phyloP scores from a whole-genome alignment of 2,797 vertebrate genomes.

The Eospalax fontanierii region DNA sequence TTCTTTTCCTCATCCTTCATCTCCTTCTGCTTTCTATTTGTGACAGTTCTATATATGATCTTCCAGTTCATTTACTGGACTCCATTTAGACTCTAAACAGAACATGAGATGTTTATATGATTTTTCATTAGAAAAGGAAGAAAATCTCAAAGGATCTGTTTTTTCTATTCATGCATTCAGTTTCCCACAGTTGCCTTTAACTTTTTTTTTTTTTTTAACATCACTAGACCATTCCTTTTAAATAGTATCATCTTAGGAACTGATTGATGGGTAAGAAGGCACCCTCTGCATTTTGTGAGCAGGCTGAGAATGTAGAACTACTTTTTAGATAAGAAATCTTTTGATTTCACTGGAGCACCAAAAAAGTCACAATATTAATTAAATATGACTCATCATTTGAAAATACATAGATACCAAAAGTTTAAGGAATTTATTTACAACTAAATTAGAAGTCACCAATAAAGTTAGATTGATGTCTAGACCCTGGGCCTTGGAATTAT shows the following conservation, averaged over 20 bases:
- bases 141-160: slow-evolving; percentile 20
- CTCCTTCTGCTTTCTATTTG: neutral
- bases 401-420: neutral
- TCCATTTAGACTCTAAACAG: neutral
- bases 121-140: slow-evolving; percentile 15
- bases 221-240: neutral
- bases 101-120: neutral
- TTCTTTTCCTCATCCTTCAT: neutral
- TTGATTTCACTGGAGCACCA: neutral
- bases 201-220: neutral
- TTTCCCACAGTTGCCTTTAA: neutral
- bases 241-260: neutral
- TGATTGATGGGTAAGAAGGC: neutral
- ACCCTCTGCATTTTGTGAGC: neutral
- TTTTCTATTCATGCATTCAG: neutral
- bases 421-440: slow-evolving; percentile 13
- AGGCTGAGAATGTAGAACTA: slow-evolving; percentile 1
- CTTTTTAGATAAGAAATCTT: slow-evolving; percentile 2
- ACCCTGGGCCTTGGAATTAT: neutral
- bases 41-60: neutral
- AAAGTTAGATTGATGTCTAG: neutral
- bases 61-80: neutral
- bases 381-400: slow-evolving; percentile 3
- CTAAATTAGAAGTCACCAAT: neutral
- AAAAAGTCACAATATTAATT: slow-evolving; percentile 18